A percentile compares a stretch with the other conserved stretches of the same genome.
These are phyloP conservation scores for Agraylea sexmaculata DNA, from an alignment of 1,140 invertebrate species.

Conservation along the genomic window DNA sequence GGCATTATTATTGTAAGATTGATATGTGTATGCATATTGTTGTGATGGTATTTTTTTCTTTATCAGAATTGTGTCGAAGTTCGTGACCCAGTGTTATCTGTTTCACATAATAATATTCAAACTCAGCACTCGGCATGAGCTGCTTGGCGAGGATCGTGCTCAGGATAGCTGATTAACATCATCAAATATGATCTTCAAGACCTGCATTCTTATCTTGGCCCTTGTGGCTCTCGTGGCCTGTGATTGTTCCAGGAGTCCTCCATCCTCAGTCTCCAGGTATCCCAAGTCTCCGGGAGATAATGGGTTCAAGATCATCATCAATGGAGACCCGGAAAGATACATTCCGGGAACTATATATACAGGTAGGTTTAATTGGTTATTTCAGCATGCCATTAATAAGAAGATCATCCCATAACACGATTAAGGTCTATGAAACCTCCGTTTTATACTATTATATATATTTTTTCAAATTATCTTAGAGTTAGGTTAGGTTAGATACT, in stretches of 20 bases:
- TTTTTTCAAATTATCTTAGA: too few relatives aligned
- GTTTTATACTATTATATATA: too few relatives aligned
- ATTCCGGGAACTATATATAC: slow-evolving; percentile 66
- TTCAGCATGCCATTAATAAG: too few relatives aligned
- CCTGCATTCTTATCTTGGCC: slow-evolving; percentile 13
- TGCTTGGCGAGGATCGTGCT: not conserved
- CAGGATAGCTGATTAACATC: not conserved
- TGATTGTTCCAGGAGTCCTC: slow-evolving; percentile 25
- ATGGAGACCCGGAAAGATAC: slow-evolving; percentile 64
- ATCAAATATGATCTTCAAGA: slow-evolving; percentile 1
- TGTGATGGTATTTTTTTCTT: too few relatives aligned
- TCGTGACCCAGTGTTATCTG: too few relatives aligned
- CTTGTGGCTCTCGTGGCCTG: slow-evolving; percentile 21
- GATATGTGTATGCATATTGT: too few relatives aligned
- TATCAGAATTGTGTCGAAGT: too few relatives aligned
- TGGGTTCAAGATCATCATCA: slow-evolving; percentile 64
- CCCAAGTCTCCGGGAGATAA: slow-evolving; percentile 60
- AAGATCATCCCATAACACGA: too few relatives aligned
- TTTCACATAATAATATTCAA: too few relatives aligned
- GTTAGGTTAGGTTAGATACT: too few relatives aligned
- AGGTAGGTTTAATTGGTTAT: slow-evolving; percentile 44
- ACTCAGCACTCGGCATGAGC: not conserved
- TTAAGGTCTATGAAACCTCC: too few relatives aligned
- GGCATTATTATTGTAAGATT: too few relatives aligned
- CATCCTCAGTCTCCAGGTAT: slow-evolving; percentile 25